Conservation (phyloP, 2,888 invertebrate genomes). For the Drosophila nigricruria region DNA sequence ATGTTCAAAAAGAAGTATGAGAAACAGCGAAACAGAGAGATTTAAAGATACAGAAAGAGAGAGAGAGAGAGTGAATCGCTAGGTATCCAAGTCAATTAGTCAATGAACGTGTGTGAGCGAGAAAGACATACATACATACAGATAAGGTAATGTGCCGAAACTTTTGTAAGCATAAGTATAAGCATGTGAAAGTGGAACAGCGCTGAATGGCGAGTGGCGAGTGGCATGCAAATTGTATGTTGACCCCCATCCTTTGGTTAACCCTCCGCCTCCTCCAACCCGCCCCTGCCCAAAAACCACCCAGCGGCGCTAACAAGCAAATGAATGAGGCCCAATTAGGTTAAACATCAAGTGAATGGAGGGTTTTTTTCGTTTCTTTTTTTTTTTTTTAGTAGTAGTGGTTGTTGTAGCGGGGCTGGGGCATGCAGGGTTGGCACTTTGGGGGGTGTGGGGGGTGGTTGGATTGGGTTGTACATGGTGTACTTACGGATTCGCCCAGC, state of each 20-base stretch:
- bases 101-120: slow-evolving; percentile 41
- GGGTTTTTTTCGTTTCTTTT: slow-evolving; percentile 27
- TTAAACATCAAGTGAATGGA: slow-evolving; percentile 75
- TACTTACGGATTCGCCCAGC: slow-evolving; percentile 85
- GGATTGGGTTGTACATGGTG: slow-evolving; percentile 54
- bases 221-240: slow-evolving; percentile 71
- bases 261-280: slow-evolving; percentile 1
- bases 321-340: slow-evolving; percentile 79
- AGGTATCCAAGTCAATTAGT: slow-evolving; percentile 40
- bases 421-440: slow-evolving; percentile 38
- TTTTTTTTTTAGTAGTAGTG: slow-evolving; percentile 21
- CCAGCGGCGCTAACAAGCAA: slow-evolving; percentile 63
- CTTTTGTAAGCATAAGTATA: slow-evolving; percentile 35
- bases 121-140: neutral
- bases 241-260: slow-evolving; percentile 13
- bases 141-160: slow-evolving; percentile 44
- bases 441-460: slow-evolving; percentile 2
- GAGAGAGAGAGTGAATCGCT: neutral
- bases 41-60: neutral
- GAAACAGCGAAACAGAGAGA: slow-evolving; percentile 17
- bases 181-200: slow-evolving; percentile 60
- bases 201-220: slow-evolving; percentile 55
- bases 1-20: slow-evolving; percentile 10
- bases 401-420: slow-evolving; percentile 30
- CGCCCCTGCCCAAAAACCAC: neutral